Evolutionary conservation across 2,888 invertebrate genomes (phyloP), one percentile per base, ranked within the genome.

Genomic region (Nasonovia ribisnigri): DNA sequence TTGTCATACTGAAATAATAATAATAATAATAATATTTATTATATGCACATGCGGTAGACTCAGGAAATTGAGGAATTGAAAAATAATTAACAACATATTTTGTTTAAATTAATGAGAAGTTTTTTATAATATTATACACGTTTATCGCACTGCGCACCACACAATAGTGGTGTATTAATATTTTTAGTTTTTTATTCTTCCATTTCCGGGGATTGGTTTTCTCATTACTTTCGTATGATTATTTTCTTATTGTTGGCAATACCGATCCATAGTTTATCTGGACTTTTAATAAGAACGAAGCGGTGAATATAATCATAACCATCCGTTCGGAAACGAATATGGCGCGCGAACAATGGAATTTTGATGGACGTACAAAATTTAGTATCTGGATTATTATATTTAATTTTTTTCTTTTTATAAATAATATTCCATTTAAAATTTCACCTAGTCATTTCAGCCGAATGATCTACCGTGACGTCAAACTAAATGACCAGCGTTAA

Each of bases 291-390:
- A 67, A 48, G 51, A 67, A 67, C 20, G 51, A 87, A 48, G 48
- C 20, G 88, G 42, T 88, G 92, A 92, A 92, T 92, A 36, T 42
- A 88, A 88, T 51, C 67, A 29, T 92, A 92, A 92, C 77, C 67
- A 67, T 92, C 67, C 29, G 88, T 77, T 42, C 46, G 6, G 42
- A 20, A 13, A 87, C 86, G 46, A 46, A 60, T 60, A 36, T 42
- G 26, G 67, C n/a, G 1, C 51, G 36, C 51, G 67, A 51, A 92
- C 92, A 88, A 92, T 20, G 42, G 88, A 42, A 88, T 92, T 92
- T 51, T 88, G 88, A 88, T 77, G 51, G 51, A 77, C 11, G 88
- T 51, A 51, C n/a, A 88, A 67, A 92, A 92, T 77, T 8, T 36
- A 77, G 20, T 36, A 77, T 36, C 77, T 77, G 77, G 36, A 77